Conservation (phyloP, 1,140 invertebrate species). For the Dendrolimus punctatus region DNA sequence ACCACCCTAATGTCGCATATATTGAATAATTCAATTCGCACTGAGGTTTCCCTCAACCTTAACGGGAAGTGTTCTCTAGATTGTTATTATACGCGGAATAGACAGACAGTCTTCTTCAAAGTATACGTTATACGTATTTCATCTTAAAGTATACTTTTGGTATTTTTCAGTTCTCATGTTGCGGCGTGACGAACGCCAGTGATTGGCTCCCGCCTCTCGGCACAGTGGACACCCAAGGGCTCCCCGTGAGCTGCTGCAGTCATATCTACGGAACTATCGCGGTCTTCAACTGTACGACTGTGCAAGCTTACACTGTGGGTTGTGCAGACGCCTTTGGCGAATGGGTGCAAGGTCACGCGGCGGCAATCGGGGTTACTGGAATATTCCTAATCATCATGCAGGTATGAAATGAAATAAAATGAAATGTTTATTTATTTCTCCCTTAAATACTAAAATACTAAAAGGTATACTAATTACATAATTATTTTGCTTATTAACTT, state of each 20-base stretch:
- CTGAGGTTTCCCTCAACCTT: too few relatives aligned
- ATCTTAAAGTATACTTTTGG: background rate
- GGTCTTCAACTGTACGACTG: conserved; percentile 54
- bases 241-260: conserved; percentile 79
- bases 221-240: conserved; percentile 13
- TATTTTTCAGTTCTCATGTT: conserved; percentile 79
- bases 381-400: conserved; percentile 83
- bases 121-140: too few relatives aligned
- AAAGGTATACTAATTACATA: too few relatives aligned
- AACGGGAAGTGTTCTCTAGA: too few relatives aligned
- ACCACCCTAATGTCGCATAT: too few relatives aligned
- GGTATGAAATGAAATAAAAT: conserved; percentile 57
- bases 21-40: too few relatives aligned
- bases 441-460: too few relatives aligned
- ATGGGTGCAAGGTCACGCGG: conserved; percentile 78
- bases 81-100: too few relatives aligned
- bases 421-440: too few relatives aligned
- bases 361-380: conserved; percentile 81
- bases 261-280: conserved; percentile 55
- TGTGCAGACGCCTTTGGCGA: conserved; percentile 76
- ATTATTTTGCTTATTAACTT: too few relatives aligned
- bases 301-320: conserved; percentile 47
- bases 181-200: conserved; percentile 73
- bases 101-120: too few relatives aligned
- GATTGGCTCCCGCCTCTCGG: conserved; percentile 74